Base-by-base conservation (phyloP, 2,113 vertebrate species). In the Anser brachyrhynchus region DNA sequence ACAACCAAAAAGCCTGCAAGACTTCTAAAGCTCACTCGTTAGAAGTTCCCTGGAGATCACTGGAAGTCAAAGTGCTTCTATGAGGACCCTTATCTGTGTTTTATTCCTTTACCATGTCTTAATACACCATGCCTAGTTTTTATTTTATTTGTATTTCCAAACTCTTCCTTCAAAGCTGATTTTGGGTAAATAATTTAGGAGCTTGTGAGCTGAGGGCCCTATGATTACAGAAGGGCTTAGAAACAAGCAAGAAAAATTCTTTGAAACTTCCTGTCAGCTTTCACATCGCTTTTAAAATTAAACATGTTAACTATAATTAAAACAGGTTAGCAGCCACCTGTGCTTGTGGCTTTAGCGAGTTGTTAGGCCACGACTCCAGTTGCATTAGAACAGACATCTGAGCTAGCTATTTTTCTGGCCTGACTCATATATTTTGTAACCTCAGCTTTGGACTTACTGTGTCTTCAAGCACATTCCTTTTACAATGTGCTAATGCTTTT, bases 291-390 rank as follows among this genome's bases (percentile, higher is more conserved):
- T 21, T 25, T 61, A 58, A 72, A 96, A 95, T 87, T 84, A 93
- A 95, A 90, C 90, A 21, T 6, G 16, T 93, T 93, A 87, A 49
- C 39, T 51, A 23, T 57, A 80, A 97, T 92, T 95, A 87, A 89
- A 89, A 12, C 13, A 82, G 84, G 87, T 95, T 91, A 95, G 41
- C 90, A 74, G 73, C 76, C 90, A 93, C 91, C 84, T 93, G 72
- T 72, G 57, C 77, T 64, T 66, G 74, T 3, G 28, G 62, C 59
- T 87, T 78, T n/a, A 90, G 79, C 87, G 77, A 88, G 89, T 72
- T 93, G 93, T 92, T 83, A 59, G 75, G 71, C 78, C 72, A 5
- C 7, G 26, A 44, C 82, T 59, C 26, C 11, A 4, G 12, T 12
- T 41, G 28, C 43, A 9, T 19, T 1, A 25, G 39, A 37, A n/a